phyloP scores from a whole-genome alignment of 1,140 invertebrate species.

The Drosophila tristis region DNA sequence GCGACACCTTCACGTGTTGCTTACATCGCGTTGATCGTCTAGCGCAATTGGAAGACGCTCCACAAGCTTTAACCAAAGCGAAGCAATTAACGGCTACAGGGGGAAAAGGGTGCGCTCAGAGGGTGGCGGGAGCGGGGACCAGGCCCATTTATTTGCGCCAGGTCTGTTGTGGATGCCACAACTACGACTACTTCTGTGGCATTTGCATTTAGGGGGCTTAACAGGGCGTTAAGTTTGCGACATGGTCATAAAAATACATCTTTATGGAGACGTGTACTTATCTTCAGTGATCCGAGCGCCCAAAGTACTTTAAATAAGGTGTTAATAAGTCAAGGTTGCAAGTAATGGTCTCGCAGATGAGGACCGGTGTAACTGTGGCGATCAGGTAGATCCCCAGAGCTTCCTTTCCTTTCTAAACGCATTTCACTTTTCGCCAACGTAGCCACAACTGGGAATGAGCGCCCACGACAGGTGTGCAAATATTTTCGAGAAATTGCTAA shows the following conservation, averaged over 20 bases:
- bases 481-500: constrained; percentile 67
- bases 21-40: constrained; percentile 54
- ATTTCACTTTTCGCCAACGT: constrained; percentile 66
- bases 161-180: constrained; percentile 31
- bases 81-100: constrained; percentile 54
- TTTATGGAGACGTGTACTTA: constrained; percentile 15
- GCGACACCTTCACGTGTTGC: constrained; percentile 77
- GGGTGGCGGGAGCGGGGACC: constrained; percentile 1
- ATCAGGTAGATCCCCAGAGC: constrained; percentile 14
- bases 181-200: constrained; percentile 15
- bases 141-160: constrained; percentile 72
- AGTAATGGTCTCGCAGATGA: constrained; percentile 42
- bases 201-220: constrained; percentile 76
- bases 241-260: constrained; percentile 60
- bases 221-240: constrained; percentile 79
- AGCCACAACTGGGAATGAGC: not conserved
- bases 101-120: constrained; percentile 6
- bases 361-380: not conserved
- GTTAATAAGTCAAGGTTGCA: constrained; percentile 75
- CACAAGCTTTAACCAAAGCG: constrained; percentile 45
- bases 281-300: constrained; percentile 29
- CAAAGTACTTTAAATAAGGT: constrained; percentile 32
- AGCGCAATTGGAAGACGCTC: constrained; percentile 68
- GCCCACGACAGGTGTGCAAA: constrained; percentile 47
- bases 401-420: constrained; percentile 75